Percentiles rank a stretch among this genome's conserved stretches.
Conservation (phyloP, 1,140 invertebrate genomes). For the Parapsyche elsis region DNA sequence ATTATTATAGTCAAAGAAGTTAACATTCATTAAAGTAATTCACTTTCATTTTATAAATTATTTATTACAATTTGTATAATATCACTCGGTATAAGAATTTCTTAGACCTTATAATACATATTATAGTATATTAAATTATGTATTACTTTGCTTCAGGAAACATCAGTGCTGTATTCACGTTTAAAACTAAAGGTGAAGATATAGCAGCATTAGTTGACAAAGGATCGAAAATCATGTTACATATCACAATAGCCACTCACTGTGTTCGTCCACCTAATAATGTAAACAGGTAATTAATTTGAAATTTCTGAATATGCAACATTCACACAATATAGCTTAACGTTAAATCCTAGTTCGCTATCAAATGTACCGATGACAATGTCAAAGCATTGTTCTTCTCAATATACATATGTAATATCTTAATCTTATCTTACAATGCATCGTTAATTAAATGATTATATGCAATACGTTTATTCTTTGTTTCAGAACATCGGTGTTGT, state of each 20-base stretch:
- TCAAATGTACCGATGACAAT: no score
- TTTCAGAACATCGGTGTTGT: slow-evolving; percentile 87
- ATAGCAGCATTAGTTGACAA: slow-evolving; percentile 76
- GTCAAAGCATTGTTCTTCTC: no score
- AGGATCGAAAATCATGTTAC: slow-evolving; percentile 73
- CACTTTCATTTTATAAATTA: no score
- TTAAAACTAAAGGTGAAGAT: slow-evolving; percentile 78
- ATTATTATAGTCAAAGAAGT: no score
- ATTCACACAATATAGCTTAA: not conserved
- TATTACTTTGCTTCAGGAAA: slow-evolving; percentile 68
- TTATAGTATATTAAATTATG: not conserved
- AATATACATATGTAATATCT: no score
- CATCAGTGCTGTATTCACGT: slow-evolving; percentile 82
- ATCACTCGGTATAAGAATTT: no score
- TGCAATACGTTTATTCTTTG: slow-evolving; percentile 49
- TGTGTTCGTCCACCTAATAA: slow-evolving; percentile 69
- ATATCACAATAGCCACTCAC: slow-evolving; percentile 72
- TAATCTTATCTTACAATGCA: no score
- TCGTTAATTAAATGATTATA: no score
- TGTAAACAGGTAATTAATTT: slow-evolving; percentile 71
- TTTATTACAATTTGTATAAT: no score
- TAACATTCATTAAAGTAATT: no score
- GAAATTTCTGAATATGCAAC: not conserved
- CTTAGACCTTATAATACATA: no score
- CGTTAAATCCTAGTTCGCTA: no score